Conservation (phyloP, 1,140 invertebrate species). For the Anoplophora glabripennis region DNA sequence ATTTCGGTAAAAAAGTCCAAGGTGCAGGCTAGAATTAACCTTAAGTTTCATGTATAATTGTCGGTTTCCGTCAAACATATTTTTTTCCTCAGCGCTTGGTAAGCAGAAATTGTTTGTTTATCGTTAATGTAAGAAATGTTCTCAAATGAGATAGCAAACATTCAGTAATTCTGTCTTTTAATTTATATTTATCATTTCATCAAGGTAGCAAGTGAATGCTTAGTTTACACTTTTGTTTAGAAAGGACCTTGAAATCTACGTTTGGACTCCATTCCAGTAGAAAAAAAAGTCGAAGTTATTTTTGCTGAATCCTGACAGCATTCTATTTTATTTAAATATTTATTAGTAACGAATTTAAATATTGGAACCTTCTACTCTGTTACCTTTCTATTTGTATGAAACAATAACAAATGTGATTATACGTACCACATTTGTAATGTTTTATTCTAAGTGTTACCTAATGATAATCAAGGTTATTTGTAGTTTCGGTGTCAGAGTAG, state of each 20-base stretch:
- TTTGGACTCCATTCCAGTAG: conserved; percentile 34
- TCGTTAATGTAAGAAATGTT: no score
- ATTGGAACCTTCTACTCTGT: conserved; percentile 33
- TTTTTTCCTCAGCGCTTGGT: no score
- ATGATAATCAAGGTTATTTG: conserved; percentile 36
- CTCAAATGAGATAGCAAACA: no score
- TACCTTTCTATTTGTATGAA: conserved; percentile 33
- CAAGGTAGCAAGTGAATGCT: conserved; percentile 41
- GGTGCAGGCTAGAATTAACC: no score
- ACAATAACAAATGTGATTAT: conserved; percentile 30
- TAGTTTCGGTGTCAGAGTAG: conserved; percentile 28
- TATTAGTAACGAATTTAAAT: conserved; percentile 36
- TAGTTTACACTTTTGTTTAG: conserved; percentile 39
- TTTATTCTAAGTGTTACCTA: conserved; percentile 35
- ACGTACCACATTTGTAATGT: no score
- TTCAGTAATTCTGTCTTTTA: conserved; percentile 10
- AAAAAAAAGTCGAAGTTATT: conserved; percentile 34
- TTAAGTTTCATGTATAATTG: no score
- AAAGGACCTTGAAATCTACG: conserved; percentile 39
- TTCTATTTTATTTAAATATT: conserved; percentile 39
- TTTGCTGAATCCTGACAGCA: conserved; percentile 37
- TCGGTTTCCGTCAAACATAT: no score
- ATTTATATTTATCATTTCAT: conserved; percentile 30
- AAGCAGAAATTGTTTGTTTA: no score
- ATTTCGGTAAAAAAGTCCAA: no score